A percentile compares a stretch with the other conserved stretches of the same genome.
Conservation (phyloP, 2,113 vertebrate genomes). For the Boulengerochromis microlepis region DNA sequence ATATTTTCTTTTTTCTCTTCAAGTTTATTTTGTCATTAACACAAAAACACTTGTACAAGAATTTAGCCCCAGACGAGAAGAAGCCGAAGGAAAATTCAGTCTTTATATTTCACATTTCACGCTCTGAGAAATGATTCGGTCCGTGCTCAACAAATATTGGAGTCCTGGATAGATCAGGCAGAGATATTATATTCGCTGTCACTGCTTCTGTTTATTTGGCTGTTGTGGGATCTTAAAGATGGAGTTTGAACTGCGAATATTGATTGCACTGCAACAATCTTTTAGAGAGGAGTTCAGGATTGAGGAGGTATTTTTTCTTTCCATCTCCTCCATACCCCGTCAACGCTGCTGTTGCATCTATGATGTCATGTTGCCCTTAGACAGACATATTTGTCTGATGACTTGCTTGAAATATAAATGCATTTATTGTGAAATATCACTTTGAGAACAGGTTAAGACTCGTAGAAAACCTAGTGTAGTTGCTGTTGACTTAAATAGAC, state of each 20-base stretch:
- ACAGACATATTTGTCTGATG: background rate
- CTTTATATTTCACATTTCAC: background rate
- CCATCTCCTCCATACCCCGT: rapidly evolving
- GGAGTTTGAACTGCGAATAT: background rate
- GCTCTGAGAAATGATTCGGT: background rate
- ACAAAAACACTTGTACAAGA: background rate
- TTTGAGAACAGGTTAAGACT: background rate
- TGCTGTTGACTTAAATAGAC: background rate
- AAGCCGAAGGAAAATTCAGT: background rate
- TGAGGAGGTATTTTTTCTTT: background rate
- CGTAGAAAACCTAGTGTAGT: background rate
- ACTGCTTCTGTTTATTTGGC: background rate
- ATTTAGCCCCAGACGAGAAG: background rate
- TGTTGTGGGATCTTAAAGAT: background rate
- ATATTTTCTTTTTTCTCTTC: background rate
- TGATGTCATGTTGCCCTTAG: background rate
- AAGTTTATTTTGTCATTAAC: background rate
- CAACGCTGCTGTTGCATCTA: background rate
- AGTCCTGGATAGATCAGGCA: background rate
- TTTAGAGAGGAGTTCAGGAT: background rate
- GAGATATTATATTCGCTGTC: background rate
- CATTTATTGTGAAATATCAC: background rate
- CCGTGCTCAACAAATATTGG: background rate
- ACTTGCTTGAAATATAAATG: background rate
- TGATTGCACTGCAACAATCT: background rate